Evolutionary conservation across 2,797 vertebrate species (phyloP).

Genomic region (Chrysocyon brachyurus): DNA sequence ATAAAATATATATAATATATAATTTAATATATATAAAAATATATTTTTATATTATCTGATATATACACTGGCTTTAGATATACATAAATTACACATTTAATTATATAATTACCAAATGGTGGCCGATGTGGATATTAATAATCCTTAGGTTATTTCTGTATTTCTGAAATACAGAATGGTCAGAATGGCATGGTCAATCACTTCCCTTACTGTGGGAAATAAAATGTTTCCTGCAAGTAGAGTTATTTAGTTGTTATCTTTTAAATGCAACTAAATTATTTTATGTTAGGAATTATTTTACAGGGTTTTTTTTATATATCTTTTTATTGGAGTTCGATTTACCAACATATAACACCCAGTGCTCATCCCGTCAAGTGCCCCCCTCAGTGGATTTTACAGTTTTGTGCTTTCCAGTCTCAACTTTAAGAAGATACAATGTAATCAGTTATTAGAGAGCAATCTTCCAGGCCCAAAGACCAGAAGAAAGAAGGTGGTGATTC

Average conservation of each 20-base stretch:
- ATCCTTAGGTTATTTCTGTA: background rate
- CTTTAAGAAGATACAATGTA: background rate
- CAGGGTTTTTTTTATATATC: too few relatives aligned
- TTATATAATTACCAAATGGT: background rate
- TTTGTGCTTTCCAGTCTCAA: background rate
- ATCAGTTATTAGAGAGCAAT: background rate
- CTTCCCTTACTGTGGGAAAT: background rate
- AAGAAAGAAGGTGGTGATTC: background rate
- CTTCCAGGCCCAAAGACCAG: background rate
- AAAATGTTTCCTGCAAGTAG: background rate
- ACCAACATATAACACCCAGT: too few relatives aligned
- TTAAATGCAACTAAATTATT: background rate
- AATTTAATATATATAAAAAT: background rate
- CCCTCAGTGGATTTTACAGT: background rate
- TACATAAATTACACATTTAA: background rate
- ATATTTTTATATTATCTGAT: background rate
- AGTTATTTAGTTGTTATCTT: background rate
- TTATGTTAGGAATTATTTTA: constrained; percentile 29
- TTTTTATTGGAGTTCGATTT: too few relatives aligned
- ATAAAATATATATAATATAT: background rate
- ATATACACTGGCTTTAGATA: background rate
- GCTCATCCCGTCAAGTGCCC: too few relatives aligned
- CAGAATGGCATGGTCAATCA: background rate
- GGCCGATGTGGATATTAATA: background rate
- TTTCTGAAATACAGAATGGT: background rate